phyloP scores from a whole-genome alignment of 35 echinoderm and acorn worm genomes.

The Eucidaris tribuloides region DNA sequence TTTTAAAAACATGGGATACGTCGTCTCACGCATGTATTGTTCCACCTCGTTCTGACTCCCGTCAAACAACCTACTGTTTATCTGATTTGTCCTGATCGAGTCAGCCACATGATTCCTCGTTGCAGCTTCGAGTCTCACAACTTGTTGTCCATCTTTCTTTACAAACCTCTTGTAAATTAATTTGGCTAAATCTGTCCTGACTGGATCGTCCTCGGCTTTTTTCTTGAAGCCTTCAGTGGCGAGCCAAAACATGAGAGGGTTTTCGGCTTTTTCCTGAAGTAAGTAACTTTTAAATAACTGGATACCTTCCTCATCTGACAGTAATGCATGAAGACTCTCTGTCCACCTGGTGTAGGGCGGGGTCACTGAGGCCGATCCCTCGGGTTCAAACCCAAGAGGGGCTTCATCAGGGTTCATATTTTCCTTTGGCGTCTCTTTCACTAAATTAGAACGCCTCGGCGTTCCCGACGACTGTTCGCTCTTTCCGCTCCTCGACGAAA shows the following conservation, averaged over 20 bases:
- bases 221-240: conserved; percentile 93
- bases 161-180: conserved; percentile 91
- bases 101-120: conserved; percentile 70
- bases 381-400: conserved; percentile 85
- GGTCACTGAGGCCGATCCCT: conserved; percentile 81
- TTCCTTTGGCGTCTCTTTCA: background rate
- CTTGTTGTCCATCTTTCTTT: conserved; percentile 71
- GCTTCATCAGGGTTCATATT: conserved; percentile 41
- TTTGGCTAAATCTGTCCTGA: conserved; percentile 65
- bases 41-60: conserved; percentile 78
- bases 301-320: conserved; percentile 83
- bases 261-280: conserved; percentile 73
- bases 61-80: conserved; percentile 74
- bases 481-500: conserved; percentile 19
- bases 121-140: conserved; percentile 42
- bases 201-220: conserved; percentile 50
- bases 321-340: conserved; percentile 75
- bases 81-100: conserved; percentile 40
- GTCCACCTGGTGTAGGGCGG: conserved; percentile 95
- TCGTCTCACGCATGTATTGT: conserved; percentile 65
- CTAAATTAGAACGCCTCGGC: conserved; percentile 51
- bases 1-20: conserved; percentile 90
- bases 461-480: conserved; percentile 43
- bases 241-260: conserved; percentile 88
- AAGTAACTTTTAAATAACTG: conserved; percentile 80